Evolutionary conservation across 1,140 invertebrate species (phyloP), one percentile per base, ranked within the genome.

Genomic region (Drosophila tani): DNA sequence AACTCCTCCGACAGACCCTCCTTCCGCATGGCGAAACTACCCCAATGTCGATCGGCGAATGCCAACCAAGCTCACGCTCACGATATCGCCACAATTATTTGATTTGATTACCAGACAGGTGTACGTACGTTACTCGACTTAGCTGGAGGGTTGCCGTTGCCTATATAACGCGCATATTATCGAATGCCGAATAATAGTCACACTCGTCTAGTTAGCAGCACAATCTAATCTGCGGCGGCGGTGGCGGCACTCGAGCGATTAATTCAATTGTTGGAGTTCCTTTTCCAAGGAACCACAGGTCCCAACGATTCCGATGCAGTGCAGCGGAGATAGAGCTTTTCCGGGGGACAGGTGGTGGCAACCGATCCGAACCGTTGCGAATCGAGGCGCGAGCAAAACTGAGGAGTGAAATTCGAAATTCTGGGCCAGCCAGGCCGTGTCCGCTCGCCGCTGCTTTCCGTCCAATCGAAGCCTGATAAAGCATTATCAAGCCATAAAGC

Each of bases 401-500:
- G 85, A 81, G 66, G 51, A 55, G 53, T 79, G 32, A 24, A 79
- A 64, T 70, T 78, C 46, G 21, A 64, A 73, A 73, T 59, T 63
- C 29, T 64, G 53, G 60, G 32, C 51, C 40, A 40, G 62, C 51
- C 24, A n/a, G 41, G 41, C 65, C 64, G 63, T 70, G 29, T 46
- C 58, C 17, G 27, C 41, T 0, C 21, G 40, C 17, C 24, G 69
- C n/a, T 14, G 45, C 45, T 9, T 17, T 55, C 51, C 45, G 32
- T 55, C 35, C 45, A 82, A 85, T 70, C 81, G 82, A 67, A 71
- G 76, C 58, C 67, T 67, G 81, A 87, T 87, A 87, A 87, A 65
- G 68, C 68, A 65, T 79, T 84, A 80, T 80, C 76, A 83, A 62
- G 64, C 35, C 46, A 77, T 83, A 75, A 76, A 62, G 40, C 27